Conservation (phyloP, 1,140 invertebrate species). For the Drosophila funebris region DNA sequence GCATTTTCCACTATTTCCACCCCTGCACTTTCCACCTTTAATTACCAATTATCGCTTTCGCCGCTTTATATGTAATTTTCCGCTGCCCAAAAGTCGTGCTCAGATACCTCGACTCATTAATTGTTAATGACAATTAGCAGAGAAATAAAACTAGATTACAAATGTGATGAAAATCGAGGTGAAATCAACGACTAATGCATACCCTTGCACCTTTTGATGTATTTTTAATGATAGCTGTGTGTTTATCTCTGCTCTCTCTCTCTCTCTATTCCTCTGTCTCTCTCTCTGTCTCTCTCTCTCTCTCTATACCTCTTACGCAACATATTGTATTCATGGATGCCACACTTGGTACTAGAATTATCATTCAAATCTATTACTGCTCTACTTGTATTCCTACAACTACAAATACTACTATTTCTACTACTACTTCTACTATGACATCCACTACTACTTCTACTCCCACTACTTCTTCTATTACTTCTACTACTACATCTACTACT, state of each 20-base stretch:
- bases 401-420: too few species aligned
- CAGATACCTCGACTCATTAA: slow-evolving; percentile 49
- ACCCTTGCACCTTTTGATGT: slow-evolving; percentile 8
- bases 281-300: too few species aligned
- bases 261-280: too few species aligned
- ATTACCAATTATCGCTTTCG: background rate
- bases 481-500: too few species aligned
- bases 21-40: slow-evolving; percentile 22
- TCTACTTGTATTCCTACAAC: too few species aligned
- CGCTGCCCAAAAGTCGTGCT: slow-evolving; percentile 35
- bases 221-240: background rate
- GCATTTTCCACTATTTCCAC: slow-evolving; percentile 19
- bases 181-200: slow-evolving; percentile 11
- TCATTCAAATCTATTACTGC: too few species aligned
- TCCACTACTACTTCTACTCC: too few species aligned
- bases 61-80: slow-evolving; percentile 36
- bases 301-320: too few species aligned
- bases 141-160: slow-evolving; percentile 48
- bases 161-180: background rate
- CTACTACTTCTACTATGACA: too few species aligned
- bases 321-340: too few species aligned
- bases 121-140: slow-evolving; percentile 61
- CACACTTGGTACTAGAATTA: too few species aligned
- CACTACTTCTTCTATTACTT: too few species aligned
- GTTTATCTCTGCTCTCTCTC: background rate